Conservation (phyloP, 2,797 vertebrate genomes). For the Crypturellus tataupa region DNA sequence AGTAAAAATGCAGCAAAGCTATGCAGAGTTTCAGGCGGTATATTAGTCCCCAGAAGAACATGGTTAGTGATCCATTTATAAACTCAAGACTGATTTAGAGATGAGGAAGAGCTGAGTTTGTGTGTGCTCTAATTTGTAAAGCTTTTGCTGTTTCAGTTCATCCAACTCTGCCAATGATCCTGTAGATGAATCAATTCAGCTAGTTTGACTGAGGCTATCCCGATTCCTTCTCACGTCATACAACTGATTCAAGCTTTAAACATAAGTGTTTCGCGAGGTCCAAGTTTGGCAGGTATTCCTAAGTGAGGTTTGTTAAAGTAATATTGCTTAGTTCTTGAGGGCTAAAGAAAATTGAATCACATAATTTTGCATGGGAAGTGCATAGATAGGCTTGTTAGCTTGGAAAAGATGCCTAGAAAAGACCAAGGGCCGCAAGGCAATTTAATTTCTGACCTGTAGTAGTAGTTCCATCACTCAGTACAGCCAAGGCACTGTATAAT, state of each 20-base stretch:
- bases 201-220: not conserved
- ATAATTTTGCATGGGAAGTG: not conserved
- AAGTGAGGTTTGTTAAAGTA: not conserved
- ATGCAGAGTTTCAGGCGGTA: not conserved
- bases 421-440: not conserved
- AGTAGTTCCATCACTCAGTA: rapidly evolving
- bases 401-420: not conserved
- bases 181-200: not conserved
- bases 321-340: no score
- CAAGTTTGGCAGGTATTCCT: not conserved
- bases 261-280: not conserved
- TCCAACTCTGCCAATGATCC: not conserved
- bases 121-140: not conserved
- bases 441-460: not conserved
- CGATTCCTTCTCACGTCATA: not conserved
- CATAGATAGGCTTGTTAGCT: not conserved
- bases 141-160: not conserved
- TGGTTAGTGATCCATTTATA: not conserved
- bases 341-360: no score
- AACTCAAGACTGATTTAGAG: not conserved
- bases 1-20: not conserved
- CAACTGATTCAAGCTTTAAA: not conserved
- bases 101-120: not conserved
- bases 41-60: not conserved
- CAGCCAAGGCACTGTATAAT: not conserved